Conservation (phyloP, 2,888 invertebrate genomes). For the Rotaria macrura region DNA sequence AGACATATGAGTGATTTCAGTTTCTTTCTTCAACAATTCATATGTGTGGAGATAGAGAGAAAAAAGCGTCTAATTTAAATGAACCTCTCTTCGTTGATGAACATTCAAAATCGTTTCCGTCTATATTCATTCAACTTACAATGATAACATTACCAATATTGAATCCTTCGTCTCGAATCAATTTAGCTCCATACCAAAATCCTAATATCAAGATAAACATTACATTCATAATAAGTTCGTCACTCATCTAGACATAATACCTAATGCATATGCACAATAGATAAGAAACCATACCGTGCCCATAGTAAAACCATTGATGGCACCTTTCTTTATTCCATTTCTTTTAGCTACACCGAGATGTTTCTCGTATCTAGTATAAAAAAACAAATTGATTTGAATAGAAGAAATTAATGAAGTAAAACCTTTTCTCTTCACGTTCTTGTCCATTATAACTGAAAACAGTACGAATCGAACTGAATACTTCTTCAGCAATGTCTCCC, state of each 20-base stretch:
- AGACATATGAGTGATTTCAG: too few species aligned
- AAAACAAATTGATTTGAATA: too few species aligned
- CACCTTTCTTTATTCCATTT: too few species aligned
- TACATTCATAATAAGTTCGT: not conserved
- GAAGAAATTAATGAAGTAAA: not conserved
- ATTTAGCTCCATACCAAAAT: conserved; percentile 57
- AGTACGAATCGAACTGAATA: conserved; percentile 21
- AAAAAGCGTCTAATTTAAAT: too few species aligned
- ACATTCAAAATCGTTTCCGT: too few species aligned
- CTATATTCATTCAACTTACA: not conserved
- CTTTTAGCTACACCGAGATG: not conserved
- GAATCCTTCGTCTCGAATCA: conserved; percentile 50
- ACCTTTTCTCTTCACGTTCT: conserved; percentile 13
- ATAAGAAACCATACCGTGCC: conserved; percentile 17
- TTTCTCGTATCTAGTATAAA: not conserved
- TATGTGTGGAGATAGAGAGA: too few species aligned
- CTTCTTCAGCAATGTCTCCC: conserved; percentile 23
- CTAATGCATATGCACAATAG: conserved; percentile 42
- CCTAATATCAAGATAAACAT: conserved; percentile 43
- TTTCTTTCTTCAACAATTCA: too few species aligned
- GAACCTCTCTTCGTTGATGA: too few species aligned
- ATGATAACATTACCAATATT: conserved; percentile 41
- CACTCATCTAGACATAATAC: conserved; percentile 32
- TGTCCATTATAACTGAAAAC: conserved; percentile 28
- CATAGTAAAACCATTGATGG: not conserved